Evolutionary conservation across 1,140 invertebrate species (phyloP).

Genomic region (Drosophila suzukii): DNA sequence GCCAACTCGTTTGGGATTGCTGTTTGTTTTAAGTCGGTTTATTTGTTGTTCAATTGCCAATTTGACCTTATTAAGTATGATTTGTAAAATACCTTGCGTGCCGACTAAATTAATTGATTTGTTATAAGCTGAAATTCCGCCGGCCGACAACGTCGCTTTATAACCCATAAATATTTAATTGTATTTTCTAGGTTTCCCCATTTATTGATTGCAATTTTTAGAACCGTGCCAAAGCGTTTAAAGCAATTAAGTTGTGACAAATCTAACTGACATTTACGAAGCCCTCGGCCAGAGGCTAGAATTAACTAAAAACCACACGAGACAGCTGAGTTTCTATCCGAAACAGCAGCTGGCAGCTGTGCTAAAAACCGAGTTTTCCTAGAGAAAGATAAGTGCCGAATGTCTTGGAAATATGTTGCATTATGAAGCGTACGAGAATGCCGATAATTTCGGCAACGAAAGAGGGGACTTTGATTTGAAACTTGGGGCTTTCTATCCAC

Average conservation of each 20-base stretch:
- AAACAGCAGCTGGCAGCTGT: constrained; percentile 36
- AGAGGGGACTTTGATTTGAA: not conserved
- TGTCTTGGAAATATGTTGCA: constrained; percentile 17
- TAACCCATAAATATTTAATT: constrained; percentile 62
- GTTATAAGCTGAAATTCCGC: constrained; percentile 49
- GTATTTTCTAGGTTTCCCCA: constrained; percentile 7
- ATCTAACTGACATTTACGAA: constrained; percentile 24
- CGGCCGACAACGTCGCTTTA: constrained; percentile 10
- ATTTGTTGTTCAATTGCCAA: constrained; percentile 46
- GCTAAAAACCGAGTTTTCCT: constrained; percentile 22
- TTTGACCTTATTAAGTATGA: constrained; percentile 70
- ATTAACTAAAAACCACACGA: constrained; percentile 6
- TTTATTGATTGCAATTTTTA: constrained; percentile 19
- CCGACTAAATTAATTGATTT: constrained; percentile 67
- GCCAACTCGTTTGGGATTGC: constrained; percentile 29
- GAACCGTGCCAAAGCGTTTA: constrained; percentile 61
- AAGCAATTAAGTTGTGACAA: constrained; percentile 35
- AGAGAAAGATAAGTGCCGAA: constrained; percentile 16
- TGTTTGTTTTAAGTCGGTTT: constrained; percentile 15
- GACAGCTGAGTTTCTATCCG: constrained; percentile 26
- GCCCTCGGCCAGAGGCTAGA: not conserved
- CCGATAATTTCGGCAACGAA: constrained; percentile 15
- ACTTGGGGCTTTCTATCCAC: not conserved
- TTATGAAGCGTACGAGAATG: constrained; percentile 22
- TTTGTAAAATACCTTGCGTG: constrained; percentile 53